Evolutionary conservation across 1,140 invertebrate genomes (phyloP), one percentile per base, ranked within the genome.

Genomic region (Drosophila malerkotliana): DNA sequence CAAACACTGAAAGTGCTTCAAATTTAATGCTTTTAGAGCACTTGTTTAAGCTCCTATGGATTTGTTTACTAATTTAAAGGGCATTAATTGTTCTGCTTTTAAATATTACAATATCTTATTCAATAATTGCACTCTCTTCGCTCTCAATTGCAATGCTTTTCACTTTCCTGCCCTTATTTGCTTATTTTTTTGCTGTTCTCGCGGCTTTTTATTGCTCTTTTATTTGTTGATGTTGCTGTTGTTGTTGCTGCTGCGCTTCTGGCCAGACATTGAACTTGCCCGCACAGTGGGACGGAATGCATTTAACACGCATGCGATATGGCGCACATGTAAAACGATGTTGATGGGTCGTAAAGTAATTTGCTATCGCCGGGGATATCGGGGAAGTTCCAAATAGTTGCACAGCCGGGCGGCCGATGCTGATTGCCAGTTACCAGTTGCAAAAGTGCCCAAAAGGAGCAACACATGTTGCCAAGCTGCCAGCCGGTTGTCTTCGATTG

Each of bases 261-360:
- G 60, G 64, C 63, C 83, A 87, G 82, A 76, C 83, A 87, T 87
- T 87, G 83, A 87, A 87, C 82, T 87, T 87, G 83, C 51, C 26
- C 2, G 81, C 82, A 85, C 81, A 81, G 82, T 85, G 82, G 78
- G 21, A 21, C 78, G 61, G 51, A 66, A 48, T 57, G 63, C 56
- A 54, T 5, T 15, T 41, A 79, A 56, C 44, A 48, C 21, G 18
- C n/a, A 9, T 44, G 30, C 18, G 18, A 59, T 72, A 49, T 45
- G 51, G 34, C 37, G 49, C 32, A 58, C 60, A 66, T 58, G 44
- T 45, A 6, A 4, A 6, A 4, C n/a, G 15, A 47, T 44, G 32
- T 18, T 28, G 21, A 60, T 54, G 18, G 55, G 41, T 49, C 41
- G 37, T 60, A 62, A 64, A 58, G 34, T 57, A 44, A 76, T 68